phyloP scores from a whole-genome alignment of 2,888 invertebrate species.

The Embidobia sp. region DNA sequence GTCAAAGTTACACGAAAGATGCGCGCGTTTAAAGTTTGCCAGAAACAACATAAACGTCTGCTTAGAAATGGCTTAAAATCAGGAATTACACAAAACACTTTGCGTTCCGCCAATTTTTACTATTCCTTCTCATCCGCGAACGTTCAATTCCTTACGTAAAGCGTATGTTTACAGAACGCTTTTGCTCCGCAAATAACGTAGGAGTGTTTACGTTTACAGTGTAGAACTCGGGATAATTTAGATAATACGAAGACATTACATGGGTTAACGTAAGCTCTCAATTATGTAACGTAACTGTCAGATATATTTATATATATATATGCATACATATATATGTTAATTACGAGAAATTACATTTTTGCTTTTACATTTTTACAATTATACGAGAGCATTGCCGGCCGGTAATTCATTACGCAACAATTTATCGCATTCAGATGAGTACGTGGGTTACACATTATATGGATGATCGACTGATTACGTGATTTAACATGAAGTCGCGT shows the following conservation, averaged over 20 bases:
- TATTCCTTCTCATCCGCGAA: too few relatives aligned
- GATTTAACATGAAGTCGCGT: slow-evolving; percentile 23
- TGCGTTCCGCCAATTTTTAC: too few relatives aligned
- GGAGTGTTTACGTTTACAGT: slow-evolving; percentile 21
- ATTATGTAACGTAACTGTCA: slow-evolving; percentile 45
- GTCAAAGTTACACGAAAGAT: too few relatives aligned
- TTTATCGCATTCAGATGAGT: slow-evolving; percentile 36
- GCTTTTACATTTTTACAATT: slow-evolving; percentile 16
- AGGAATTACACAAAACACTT: too few relatives aligned
- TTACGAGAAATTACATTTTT: slow-evolving; percentile 41
- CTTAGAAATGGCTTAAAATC: too few relatives aligned
- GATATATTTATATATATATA: too few relatives aligned
- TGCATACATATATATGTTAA: too few relatives aligned
- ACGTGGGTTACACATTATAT: slow-evolving; percentile 24
- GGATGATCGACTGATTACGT: slow-evolving; percentile 18
- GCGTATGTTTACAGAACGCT: too few relatives aligned
- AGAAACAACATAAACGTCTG: too few relatives aligned
- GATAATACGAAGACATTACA: slow-evolving; percentile 43
- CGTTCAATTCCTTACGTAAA: too few relatives aligned
- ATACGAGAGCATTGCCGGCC: slow-evolving; percentile 37
- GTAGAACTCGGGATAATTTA: slow-evolving; percentile 17
- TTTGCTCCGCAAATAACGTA: slow-evolving; percentile 7
- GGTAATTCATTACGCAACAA: slow-evolving; percentile 36
- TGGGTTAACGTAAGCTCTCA: slow-evolving; percentile 49
- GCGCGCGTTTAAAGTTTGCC: too few relatives aligned